Conservation (phyloP, 2,888 invertebrate genomes). For the Lasioglossum vierecki region DNA sequence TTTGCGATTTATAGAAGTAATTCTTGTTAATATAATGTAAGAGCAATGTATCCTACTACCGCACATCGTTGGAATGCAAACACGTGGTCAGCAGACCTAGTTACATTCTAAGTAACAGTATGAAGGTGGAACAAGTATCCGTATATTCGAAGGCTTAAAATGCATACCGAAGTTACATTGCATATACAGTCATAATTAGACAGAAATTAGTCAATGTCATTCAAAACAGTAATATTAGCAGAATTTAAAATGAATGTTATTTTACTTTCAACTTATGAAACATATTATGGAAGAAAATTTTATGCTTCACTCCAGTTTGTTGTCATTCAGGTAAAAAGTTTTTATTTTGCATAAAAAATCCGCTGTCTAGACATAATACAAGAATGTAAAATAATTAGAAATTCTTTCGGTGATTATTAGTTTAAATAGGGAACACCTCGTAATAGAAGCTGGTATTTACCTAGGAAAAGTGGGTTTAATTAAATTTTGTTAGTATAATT, state of each 20-base stretch:
- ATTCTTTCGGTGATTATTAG: not conserved
- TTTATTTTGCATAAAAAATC: no score
- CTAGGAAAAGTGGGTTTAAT: not conserved
- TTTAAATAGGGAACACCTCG: not conserved
- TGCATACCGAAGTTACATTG: not conserved
- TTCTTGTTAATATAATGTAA: not conserved
- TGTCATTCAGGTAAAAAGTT: no score
- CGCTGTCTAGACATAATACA: no score
- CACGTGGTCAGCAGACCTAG: slow-evolving; percentile 14
- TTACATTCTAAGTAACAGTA: slow-evolving; percentile 7
- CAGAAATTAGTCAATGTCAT: no score
- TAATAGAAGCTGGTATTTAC: not conserved
- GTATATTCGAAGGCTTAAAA: not conserved
- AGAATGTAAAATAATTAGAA: not conserved
- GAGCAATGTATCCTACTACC: not conserved
- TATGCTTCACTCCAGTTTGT: no score
- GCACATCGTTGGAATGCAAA: not conserved
- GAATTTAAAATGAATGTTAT: no score
- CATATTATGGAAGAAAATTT: no score
- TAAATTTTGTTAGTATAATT: not conserved
- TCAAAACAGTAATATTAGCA: no score
- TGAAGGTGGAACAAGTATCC: not conserved
- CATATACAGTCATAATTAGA: not conserved
- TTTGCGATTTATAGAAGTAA: not conserved
- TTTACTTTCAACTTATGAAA: no score